A percentile compares a stretch with the other conserved stretches of the same genome.
Conservation (phyloP, 2,888 invertebrate genomes). For the Malthinus flaveolus region DNA sequence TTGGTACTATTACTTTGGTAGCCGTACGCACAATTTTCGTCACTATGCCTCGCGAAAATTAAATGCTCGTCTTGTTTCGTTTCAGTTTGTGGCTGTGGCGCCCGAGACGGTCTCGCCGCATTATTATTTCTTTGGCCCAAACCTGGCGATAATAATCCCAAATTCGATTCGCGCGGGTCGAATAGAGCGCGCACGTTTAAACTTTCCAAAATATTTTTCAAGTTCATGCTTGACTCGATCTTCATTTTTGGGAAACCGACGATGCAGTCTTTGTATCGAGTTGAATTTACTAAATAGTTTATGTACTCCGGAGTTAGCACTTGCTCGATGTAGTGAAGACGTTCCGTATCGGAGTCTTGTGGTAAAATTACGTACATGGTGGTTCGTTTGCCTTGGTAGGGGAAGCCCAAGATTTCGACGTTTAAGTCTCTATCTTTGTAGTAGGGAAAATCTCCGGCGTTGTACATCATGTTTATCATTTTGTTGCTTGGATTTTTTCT, state of each 20-base stretch:
- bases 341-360: conserved; percentile 54
- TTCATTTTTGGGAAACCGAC: conserved; percentile 74
- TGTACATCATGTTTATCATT: conserved; percentile 68
- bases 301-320: conserved; percentile 57
- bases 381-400: conserved; percentile 69
- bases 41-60: conserved; percentile 40
- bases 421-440: conserved; percentile 57
- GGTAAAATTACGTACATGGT: conserved; percentile 72
- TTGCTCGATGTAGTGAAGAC: conserved; percentile 57
- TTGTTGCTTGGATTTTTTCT: conserved; percentile 50
- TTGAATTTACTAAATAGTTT: conserved; percentile 56
- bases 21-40: conserved; percentile 10
- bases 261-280: conserved; percentile 57
- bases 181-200: conserved; percentile 70
- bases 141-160: conserved; percentile 65
- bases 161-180: conserved; percentile 62
- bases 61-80: conserved; percentile 12
- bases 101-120: not conserved
- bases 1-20: conserved; percentile 35
- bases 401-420: conserved; percentile 68
- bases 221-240: conserved; percentile 61
- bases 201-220: conserved; percentile 59
- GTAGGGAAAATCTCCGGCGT: conserved; percentile 64
- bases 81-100: not conserved
- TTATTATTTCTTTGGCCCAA: not conserved